A percentile compares a stretch with the other conserved stretches of the same genome.
Evolutionary conservation across 2,797 vertebrate genomes (phyloP).

Genomic region (Numenius phaeopus): DNA sequence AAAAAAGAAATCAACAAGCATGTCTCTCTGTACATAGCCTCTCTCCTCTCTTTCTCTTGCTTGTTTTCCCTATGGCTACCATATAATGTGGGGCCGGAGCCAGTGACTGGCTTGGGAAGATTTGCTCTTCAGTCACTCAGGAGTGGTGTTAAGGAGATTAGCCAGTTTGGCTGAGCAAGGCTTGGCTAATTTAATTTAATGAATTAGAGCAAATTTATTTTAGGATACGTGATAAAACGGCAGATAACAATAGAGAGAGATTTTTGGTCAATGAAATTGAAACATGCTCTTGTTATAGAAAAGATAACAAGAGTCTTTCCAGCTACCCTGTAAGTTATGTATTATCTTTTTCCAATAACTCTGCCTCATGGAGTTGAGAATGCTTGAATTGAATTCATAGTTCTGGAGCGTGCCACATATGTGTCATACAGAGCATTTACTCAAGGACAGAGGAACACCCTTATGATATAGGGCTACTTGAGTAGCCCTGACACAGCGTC

Average conservation of each 20-base stretch:
- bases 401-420: background rate
- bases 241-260: background rate
- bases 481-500: background rate
- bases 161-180: background rate
- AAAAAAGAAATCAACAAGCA: background rate
- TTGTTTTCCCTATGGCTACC: background rate
- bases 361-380: background rate
- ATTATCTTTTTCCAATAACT: background rate
- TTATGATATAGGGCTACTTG: background rate
- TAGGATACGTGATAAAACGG: background rate
- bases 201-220: background rate
- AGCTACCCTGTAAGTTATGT: background rate
- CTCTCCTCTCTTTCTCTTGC: background rate
- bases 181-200: background rate
- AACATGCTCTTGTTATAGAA: background rate
- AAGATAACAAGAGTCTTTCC: background rate
- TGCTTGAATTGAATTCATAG: background rate
- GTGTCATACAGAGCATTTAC: background rate
- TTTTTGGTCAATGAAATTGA: background rate
- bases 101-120: background rate
- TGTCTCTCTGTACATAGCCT: background rate
- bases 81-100: background rate
- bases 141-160: background rate
- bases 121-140: background rate
- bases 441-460: background rate